These are phyloP conservation scores for Apis laboriosa DNA, from an alignment of 1,140 invertebrate species.

Conservation along the genomic window DNA sequence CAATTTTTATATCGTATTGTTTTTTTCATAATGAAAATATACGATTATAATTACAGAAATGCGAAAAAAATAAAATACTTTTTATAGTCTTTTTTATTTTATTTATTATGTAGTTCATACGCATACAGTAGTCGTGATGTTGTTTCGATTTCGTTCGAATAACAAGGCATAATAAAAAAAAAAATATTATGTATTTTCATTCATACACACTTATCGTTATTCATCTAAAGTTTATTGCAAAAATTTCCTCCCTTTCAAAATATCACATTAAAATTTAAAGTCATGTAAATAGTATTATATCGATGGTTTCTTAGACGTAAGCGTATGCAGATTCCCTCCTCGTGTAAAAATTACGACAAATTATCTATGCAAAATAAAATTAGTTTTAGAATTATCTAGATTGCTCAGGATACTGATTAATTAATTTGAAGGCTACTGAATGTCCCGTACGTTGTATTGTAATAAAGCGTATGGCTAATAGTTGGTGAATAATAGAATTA, in stretches of 20 bases:
- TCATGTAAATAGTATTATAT: slow-evolving; percentile 72
- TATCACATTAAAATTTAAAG: slow-evolving; percentile 53
- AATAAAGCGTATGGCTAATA: not conserved
- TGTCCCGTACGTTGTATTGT: slow-evolving; percentile 17
- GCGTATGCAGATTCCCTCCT: slow-evolving; percentile 5
- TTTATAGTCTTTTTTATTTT: not conserved
- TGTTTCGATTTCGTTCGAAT: slow-evolving; percentile 10
- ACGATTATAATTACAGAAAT: not conserved
- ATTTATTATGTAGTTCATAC: not conserved
- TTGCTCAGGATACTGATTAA: slow-evolving; percentile 63
- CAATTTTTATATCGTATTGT: slow-evolving; percentile 21
- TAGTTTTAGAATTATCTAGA: slow-evolving; percentile 51
- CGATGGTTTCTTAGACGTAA: slow-evolving; percentile 38
- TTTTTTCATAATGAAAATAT: slow-evolving; percentile 1
- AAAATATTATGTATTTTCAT: not conserved
- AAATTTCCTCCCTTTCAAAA: slow-evolving; percentile 26
- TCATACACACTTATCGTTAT: slow-evolving; percentile 9
- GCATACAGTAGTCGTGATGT: slow-evolving; percentile 20
- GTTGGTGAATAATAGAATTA: not conserved
- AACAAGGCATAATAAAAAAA: not conserved
- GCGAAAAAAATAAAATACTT: too few species aligned
- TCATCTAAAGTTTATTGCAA: slow-evolving; percentile 11
- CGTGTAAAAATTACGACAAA: slow-evolving; percentile 30
- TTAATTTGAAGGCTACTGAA: slow-evolving; percentile 45
- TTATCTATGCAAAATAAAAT: slow-evolving; percentile 26